Evolutionary conservation across 2,113 vertebrate species (phyloP).

Genomic region (Sapajus apella): DNA sequence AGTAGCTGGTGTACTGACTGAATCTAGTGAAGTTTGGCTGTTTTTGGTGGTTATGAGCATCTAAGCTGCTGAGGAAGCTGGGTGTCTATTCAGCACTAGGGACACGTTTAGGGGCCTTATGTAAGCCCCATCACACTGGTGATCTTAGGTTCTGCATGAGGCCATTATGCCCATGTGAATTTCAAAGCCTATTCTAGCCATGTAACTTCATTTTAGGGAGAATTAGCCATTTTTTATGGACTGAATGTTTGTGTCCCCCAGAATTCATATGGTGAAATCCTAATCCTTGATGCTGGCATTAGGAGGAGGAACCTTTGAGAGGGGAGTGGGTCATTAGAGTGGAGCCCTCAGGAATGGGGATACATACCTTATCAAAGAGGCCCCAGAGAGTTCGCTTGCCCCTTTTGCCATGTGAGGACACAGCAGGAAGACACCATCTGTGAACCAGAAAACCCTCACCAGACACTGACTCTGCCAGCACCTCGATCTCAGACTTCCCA

Average conservation of each 20-base stretch:
- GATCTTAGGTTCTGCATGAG: neutral
- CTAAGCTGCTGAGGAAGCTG: neutral
- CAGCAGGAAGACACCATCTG: neutral
- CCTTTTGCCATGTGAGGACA: neutral
- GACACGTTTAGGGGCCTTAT: neutral
- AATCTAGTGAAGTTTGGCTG: neutral
- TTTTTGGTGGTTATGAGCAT: neutral
- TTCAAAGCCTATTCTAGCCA: neutral
- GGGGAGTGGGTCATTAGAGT: neutral
- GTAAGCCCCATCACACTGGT: neutral
- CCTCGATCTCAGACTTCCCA: neutral
- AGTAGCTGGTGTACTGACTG: neutral
- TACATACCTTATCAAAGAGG: neutral
- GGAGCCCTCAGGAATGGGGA: neutral
- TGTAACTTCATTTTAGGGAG: neutral
- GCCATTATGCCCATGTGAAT: neutral
- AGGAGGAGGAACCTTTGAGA: neutral
- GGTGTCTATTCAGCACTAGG: accelerated
- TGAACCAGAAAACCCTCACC: neutral
- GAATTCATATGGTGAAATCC: neutral
- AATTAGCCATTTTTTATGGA: neutral
- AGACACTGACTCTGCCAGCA: neutral
- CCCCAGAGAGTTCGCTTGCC: neutral
- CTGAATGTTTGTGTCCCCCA: neutral
- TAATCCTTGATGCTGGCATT: neutral